phyloP scores from a whole-genome alignment of 2,888 invertebrate genomes.

The Gerris lacustris region DNA sequence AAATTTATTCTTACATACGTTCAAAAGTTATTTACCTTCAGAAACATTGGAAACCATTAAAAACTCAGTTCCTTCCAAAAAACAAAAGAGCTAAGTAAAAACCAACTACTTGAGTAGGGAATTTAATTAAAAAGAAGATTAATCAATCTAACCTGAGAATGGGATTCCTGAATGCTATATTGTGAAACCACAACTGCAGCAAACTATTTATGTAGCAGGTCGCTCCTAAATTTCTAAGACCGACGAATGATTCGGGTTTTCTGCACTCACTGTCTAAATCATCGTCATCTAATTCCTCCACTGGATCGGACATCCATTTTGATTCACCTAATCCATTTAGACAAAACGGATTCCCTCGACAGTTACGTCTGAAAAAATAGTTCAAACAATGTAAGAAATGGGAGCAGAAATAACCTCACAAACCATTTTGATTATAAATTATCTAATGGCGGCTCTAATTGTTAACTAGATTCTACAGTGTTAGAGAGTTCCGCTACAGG shows the following conservation, averaged over 20 bases:
- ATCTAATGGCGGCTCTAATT: no score
- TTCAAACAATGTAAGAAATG: background rate
- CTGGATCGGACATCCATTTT: conserved; percentile 42
- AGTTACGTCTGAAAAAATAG: conserved; percentile 42
- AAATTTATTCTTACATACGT: no score
- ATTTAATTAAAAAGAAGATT: no score
- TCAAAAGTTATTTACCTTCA: no score
- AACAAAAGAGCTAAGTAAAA: no score
- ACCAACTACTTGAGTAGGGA: no score
- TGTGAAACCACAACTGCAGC: conserved; percentile 51
- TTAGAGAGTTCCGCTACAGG: no score
- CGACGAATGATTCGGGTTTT: conserved; percentile 43
- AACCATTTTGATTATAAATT: no score
- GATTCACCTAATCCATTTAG: conserved; percentile 47
- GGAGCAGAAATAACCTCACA: no score
- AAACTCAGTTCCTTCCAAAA: no score
- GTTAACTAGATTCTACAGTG: no score
- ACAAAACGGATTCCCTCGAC: conserved; percentile 47
- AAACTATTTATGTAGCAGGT: conserved; percentile 55
- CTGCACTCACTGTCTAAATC: conserved; percentile 36
- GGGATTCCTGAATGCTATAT: conserved; percentile 40
- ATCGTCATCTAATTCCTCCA: conserved; percentile 37
- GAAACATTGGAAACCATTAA: no score
- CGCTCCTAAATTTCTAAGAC: conserved; percentile 50
- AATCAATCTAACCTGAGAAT: background rate